Conservation (phyloP, 2,113 vertebrate species). For the Periophthalmodon schlosseri region DNA sequence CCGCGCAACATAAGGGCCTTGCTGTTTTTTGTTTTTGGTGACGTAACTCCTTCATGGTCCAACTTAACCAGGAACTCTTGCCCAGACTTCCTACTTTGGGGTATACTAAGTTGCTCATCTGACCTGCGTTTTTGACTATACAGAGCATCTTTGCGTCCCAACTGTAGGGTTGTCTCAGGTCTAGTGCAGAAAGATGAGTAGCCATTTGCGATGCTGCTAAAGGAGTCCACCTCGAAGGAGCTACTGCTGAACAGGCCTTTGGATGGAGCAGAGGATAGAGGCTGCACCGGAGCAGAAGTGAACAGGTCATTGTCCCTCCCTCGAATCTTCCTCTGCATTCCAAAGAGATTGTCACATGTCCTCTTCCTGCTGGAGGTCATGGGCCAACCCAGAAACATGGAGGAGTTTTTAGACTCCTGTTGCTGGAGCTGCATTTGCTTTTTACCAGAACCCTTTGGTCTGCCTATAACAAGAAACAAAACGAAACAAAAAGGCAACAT, state of each 20-base stretch:
- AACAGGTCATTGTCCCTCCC: conserved; percentile 80
- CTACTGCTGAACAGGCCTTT: conserved; percentile 88
- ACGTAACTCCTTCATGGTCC: conserved; percentile 96
- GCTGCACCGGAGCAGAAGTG: conserved; percentile 61
- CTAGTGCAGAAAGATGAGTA: conserved; percentile 84
- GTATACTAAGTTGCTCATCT: conserved; percentile 65
- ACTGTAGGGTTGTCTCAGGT: conserved; percentile 75
- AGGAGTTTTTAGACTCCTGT: conserved; percentile 73
- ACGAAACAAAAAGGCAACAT: no score
- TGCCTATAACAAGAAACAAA: conserved; percentile 58
- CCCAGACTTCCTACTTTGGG: conserved; percentile 78
- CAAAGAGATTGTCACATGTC: conserved; percentile 83
- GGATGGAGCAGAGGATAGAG: conserved; percentile 67
- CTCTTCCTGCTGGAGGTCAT: conserved; percentile 83
- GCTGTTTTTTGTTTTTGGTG: conserved; percentile 94
- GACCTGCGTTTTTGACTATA: conserved; percentile 82
- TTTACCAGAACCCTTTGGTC: conserved; percentile 81
- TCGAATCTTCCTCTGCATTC: conserved; percentile 81
- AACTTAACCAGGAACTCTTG: conserved; percentile 91
- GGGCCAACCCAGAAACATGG: conserved; percentile 84
- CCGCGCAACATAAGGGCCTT: conserved; percentile 84
- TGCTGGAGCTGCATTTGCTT: conserved; percentile 76
- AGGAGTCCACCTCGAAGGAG: conserved; percentile 91
- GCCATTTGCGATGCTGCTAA: conserved; percentile 93
- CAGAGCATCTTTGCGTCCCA: conserved; percentile 74